Conservation (phyloP, 2,797 vertebrate species). For the Leptatherina wallacei region DNA sequence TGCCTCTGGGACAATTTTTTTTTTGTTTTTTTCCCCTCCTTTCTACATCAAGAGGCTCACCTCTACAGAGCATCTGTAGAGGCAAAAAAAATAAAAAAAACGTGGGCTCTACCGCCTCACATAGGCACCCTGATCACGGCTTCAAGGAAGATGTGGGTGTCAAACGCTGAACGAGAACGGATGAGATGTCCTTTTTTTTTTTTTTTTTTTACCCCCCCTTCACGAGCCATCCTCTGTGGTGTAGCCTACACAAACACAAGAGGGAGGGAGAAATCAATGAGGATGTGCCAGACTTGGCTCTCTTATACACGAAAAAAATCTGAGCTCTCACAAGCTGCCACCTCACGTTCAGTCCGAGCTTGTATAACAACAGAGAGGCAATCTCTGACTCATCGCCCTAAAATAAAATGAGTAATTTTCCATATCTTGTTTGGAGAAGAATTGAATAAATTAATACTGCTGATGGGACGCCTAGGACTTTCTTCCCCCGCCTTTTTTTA, state of each 20-base stretch:
- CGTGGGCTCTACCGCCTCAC: constrained; percentile 67
- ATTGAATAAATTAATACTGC: constrained; percentile 57
- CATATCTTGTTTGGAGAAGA: constrained; percentile 57
- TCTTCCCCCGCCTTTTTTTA: constrained; percentile 22
- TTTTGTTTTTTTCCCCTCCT: not conserved
- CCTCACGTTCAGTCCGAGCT: constrained; percentile 59
- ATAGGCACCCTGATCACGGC: constrained; percentile 46
- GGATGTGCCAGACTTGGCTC: constrained; percentile 67
- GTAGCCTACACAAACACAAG: constrained; percentile 68
- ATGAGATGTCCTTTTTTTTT: constrained; percentile 54
- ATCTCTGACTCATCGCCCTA: constrained; percentile 70
- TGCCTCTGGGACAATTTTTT: not conserved
- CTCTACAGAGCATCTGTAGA: constrained; percentile 51
- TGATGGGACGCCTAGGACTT: constrained; percentile 32
- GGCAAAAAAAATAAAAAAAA: constrained; percentile 7
- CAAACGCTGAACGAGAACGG: constrained; percentile 37
- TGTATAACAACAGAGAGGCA: constrained; percentile 62
- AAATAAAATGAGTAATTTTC: constrained; percentile 75
- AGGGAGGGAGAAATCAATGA: constrained; percentile 73
- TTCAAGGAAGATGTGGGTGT: constrained; percentile 61
- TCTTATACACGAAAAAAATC: constrained; percentile 48
- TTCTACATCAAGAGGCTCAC: constrained; percentile 32
- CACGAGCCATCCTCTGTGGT: constrained; percentile 36
- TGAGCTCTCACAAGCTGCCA: constrained; percentile 43
- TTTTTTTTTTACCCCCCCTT: constrained; percentile 15